phyloP scores from a whole-genome alignment of 1,140 invertebrate genomes.

The Anadara kagoshimensis region DNA sequence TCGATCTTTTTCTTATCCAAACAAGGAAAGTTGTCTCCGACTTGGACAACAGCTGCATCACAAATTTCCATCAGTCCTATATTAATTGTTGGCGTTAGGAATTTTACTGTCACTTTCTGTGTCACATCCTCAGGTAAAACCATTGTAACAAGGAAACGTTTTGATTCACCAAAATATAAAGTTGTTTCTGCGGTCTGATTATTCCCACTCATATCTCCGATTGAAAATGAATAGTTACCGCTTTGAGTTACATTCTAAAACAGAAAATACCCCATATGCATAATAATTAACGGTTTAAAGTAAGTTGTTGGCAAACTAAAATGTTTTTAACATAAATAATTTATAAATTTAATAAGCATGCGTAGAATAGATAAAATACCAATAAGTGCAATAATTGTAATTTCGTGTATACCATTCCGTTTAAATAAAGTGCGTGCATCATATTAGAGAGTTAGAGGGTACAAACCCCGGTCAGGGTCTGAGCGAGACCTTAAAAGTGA shows the following conservation, averaged over 20 bases:
- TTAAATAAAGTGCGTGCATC: too few relatives aligned
- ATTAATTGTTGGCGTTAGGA: constrained; percentile 23
- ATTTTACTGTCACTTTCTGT: constrained; percentile 38
- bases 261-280: too few relatives aligned
- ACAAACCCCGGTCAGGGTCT: too few relatives aligned
- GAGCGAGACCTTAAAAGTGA: too few relatives aligned
- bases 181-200: constrained; percentile 21
- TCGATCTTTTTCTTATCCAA: constrained; percentile 28
- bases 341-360: not conserved
- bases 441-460: too few relatives aligned
- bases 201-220: constrained; percentile 26
- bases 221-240: constrained; percentile 18
- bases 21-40: constrained; percentile 52
- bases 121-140: constrained; percentile 10
- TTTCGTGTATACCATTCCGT: too few relatives aligned
- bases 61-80: constrained; percentile 38
- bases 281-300: too few relatives aligned
- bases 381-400: not conserved
- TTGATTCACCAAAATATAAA: constrained; percentile 39
- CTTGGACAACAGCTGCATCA: constrained; percentile 35
- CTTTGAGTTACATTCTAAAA: constrained; percentile 23
- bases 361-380: not conserved
- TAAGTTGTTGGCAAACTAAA: too few relatives aligned
- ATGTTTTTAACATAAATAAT: too few relatives aligned
- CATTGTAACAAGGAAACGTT: constrained; percentile 38